Evolutionary conservation across 2,888 invertebrate genomes (phyloP).

Genomic region (Timema podura): DNA sequence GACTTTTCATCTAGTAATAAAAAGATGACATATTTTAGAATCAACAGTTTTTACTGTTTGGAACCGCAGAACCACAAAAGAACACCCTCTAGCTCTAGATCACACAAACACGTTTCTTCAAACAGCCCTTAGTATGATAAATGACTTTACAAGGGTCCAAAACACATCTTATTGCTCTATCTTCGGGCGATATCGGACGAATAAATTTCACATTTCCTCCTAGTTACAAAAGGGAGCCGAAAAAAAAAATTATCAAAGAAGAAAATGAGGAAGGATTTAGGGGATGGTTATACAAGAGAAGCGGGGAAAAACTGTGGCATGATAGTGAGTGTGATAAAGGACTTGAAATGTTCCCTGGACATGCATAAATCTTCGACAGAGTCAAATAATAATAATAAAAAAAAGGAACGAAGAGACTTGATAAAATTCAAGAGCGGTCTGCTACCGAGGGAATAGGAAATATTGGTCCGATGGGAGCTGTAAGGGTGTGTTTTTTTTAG

Average conservation of each 20-base stretch:
- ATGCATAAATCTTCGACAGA: slow-evolving; percentile 11
- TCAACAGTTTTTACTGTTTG: no score
- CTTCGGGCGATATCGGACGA: slow-evolving; percentile 14
- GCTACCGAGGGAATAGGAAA: slow-evolving; percentile 8
- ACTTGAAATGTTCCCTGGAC: slow-evolving; percentile 1
- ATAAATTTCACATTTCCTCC: slow-evolving; percentile 16
- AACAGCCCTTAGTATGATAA: slow-evolving; percentile 1
- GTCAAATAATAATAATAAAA: slow-evolving; percentile 16
- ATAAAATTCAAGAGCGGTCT: slow-evolving; percentile 12
- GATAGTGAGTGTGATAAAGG: slow-evolving; percentile 14
- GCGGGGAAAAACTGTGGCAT: neutral
- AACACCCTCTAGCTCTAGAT: no score
- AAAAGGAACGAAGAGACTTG: neutral
- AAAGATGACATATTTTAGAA: no score
- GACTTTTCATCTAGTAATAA: no score
- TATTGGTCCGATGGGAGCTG: slow-evolving; percentile 10
- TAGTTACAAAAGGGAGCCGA: neutral
- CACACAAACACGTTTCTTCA: neutral
- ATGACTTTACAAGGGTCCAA: slow-evolving; percentile 10
- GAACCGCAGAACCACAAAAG: no score
- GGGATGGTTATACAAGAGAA: no score
- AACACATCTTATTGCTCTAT: slow-evolving; percentile 8
- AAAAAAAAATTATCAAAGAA: no score
- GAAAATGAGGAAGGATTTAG: no score
- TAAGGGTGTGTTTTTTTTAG: neutral